Conservation (phyloP, 2,888 invertebrate genomes). For the Xanthia togata region DNA sequence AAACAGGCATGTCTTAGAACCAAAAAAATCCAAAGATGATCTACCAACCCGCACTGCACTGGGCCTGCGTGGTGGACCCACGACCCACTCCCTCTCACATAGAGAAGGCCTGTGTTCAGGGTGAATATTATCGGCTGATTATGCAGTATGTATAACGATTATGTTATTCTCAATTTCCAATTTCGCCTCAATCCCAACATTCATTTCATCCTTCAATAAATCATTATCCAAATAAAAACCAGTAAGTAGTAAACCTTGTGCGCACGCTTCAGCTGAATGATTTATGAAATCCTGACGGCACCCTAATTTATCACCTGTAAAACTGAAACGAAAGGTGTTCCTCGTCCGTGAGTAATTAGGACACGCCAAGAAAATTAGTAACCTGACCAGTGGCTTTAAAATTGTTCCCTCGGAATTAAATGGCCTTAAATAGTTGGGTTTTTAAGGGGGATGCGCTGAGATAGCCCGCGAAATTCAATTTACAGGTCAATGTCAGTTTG, state of each 20-base stretch:
- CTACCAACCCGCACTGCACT: too few relatives aligned
- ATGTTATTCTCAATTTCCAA: too few relatives aligned
- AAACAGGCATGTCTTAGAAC: too few relatives aligned
- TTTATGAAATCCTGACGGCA: slow-evolving; percentile 71
- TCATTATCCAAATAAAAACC: slow-evolving; percentile 39
- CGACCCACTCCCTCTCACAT: too few relatives aligned
- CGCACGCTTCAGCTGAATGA: slow-evolving; percentile 64
- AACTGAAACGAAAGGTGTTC: slow-evolving; percentile 69
- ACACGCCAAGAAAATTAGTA: slow-evolving; percentile 63
- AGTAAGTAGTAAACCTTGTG: slow-evolving; percentile 11
- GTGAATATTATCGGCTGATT: too few relatives aligned
- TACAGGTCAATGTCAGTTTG: too few relatives aligned
- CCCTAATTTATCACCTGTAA: slow-evolving; percentile 75
- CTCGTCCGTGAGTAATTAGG: slow-evolving; percentile 63
- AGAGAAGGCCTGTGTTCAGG: too few relatives aligned
- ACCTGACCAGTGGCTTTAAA: slow-evolving; percentile 46
- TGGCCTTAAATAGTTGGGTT: slow-evolving; percentile 12
- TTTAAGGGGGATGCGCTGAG: not conserved
- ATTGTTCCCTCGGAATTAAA: slow-evolving; percentile 26
- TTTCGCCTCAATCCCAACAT: not conserved
- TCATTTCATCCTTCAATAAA: slow-evolving; percentile 10
- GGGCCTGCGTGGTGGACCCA: too few relatives aligned
- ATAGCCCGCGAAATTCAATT: too few relatives aligned
- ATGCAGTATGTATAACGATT: too few relatives aligned
- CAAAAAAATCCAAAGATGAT: too few relatives aligned